Percentiles rank a stretch among this genome's conserved stretches.
Evolutionary conservation across 23 tunicate species (phyloP).

Genomic region (Botrylloides violaceus): DNA sequence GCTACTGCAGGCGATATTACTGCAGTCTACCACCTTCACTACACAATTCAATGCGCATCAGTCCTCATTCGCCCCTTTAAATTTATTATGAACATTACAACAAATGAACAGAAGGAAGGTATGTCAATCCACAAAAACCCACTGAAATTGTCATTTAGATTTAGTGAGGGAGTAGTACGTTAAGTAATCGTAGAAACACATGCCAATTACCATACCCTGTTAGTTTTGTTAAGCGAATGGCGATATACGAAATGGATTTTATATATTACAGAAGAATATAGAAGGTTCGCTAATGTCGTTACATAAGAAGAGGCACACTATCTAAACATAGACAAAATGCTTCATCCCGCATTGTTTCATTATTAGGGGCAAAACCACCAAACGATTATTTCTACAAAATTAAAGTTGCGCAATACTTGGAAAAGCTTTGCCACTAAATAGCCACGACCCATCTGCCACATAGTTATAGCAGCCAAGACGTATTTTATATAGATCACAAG

Average conservation of each 20-base stretch:
- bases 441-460: too few relatives aligned
- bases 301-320: background rate
- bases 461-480: too few relatives aligned
- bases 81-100: background rate
- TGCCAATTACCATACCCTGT: background rate
- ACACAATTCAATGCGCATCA: background rate
- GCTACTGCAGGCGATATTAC: too few relatives aligned
- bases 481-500: too few relatives aligned
- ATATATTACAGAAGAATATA: slow-evolving; percentile 1
- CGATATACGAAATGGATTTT: too few relatives aligned
- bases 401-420: too few relatives aligned
- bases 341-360: background rate
- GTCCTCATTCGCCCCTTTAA: background rate
- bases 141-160: background rate
- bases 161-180: background rate
- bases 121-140: background rate
- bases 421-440: too few relatives aligned
- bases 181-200: background rate
- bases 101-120: background rate
- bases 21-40: background rate
- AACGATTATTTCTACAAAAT: too few relatives aligned
- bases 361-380: too few relatives aligned
- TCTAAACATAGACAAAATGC: background rate
- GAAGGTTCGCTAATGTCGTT: background rate
- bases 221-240: background rate